Percentiles rank a stretch among this genome's conserved stretches.
Conservation (phyloP, 2,888 invertebrate genomes). For the Synergus laeviventris region DNA sequence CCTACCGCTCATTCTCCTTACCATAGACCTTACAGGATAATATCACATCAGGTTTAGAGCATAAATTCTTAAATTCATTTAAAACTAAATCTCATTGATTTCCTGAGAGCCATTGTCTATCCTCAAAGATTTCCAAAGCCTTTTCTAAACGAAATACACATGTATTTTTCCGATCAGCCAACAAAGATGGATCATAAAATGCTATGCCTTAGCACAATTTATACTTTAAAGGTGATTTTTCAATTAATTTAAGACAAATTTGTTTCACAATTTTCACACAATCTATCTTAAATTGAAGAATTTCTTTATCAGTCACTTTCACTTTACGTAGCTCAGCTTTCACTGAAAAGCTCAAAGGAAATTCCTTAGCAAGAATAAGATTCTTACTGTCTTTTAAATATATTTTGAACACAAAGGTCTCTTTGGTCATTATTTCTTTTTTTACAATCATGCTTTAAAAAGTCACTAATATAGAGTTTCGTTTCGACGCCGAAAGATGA, state of each 20-base stretch:
- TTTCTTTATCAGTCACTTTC: background rate
- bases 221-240: background rate
- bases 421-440: constrained; percentile 11
- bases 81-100: background rate
- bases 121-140: background rate
- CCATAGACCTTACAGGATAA: no score
- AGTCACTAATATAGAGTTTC: background rate
- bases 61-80: no score
- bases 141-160: constrained; percentile 26
- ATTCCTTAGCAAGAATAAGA: constrained; percentile 28
- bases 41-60: no score
- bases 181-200: constrained; percentile 19
- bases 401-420: background rate
- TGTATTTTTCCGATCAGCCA: background rate
- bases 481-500: background rate
- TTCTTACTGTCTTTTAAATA: constrained; percentile 37
- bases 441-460: constrained; percentile 27
- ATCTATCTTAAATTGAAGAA: background rate
- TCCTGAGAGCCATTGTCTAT: constrained; percentile 5
- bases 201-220: constrained; percentile 5
- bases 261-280: constrained; percentile 1
- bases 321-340: constrained; percentile 15
- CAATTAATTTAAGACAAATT: constrained; percentile 16
- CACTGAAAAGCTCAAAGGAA: constrained; percentile 34
- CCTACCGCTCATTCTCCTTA: constrained; percentile 10